Evolutionary conservation across 2,888 invertebrate genomes (phyloP), one percentile per base, ranked within the genome.

Genomic region (Eupithecia insigniata): DNA sequence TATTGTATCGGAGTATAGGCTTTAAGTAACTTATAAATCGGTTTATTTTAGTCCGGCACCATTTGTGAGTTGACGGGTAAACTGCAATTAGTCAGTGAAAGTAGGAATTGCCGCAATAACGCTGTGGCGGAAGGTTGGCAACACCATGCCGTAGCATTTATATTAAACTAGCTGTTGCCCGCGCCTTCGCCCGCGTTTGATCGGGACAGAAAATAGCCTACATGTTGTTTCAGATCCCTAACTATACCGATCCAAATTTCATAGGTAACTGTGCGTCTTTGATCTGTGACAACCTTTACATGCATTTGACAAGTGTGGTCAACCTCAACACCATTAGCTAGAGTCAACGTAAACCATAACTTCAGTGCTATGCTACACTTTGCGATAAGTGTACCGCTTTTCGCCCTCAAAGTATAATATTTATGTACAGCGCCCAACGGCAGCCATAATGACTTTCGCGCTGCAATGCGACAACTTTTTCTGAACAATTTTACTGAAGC

Each of bases 391-490:
- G 26, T 55, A 2, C 1, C 26, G 26, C 55, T 55, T 55, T 55
- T 12, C 12, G 12, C 46, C 46, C 5, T 51, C 5, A 51, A 51
- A 22, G 46, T 51, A 51, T 51, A n/a, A n/a, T n/a, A n/a, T 55
- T 26, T 55, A 55, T 12, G n/a, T 26, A 12, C 55, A 14, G 55
- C 14, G 14, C 55, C 26, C 26, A 26, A 26, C 55, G 26, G 55
- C 60, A 22, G 28, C 60, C 30, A 8, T 60, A 60, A 60, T 60
- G 60, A 60, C 60, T 60, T 30, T 22, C 60, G 32, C 30, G 55
- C 67, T 71, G 71, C 71, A 72, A 28, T 68, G 71, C 68, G 68
- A 67, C 64, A 58, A 60, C 18, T 34, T 55, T 14, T 64, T 55
- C 6, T 16, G 26, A 67, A 58, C 62, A 39, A 67, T 16, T 65